These are phyloP conservation scores for Oegoconia quadripuncta DNA, from an alignment of 2,888 invertebrate species.

Conservation along the genomic window DNA sequence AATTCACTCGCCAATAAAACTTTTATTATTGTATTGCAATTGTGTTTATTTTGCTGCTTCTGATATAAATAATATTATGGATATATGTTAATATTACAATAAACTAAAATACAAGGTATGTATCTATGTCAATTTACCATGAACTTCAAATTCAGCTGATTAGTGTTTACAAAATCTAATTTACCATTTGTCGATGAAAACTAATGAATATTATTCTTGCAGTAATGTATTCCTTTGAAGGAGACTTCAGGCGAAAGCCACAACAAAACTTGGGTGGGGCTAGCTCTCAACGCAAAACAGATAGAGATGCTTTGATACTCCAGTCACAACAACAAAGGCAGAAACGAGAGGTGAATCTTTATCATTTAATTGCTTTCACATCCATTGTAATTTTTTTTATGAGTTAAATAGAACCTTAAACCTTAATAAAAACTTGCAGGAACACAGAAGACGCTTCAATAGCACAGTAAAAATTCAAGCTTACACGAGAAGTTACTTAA, in stretches of 20 bases:
- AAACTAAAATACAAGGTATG: conserved; percentile 4
- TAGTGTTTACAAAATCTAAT: conserved; percentile 46
- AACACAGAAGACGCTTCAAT: conserved; percentile 84
- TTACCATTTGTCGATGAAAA: not conserved
- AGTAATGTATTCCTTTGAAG: conserved; percentile 90
- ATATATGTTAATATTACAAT: conserved; percentile 1
- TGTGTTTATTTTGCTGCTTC: not conserved
- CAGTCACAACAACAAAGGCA: conserved; percentile 91
- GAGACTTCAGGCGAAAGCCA: conserved; percentile 91
- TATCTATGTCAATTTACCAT: not conserved
- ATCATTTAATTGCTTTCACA: not conserved
- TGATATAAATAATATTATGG: not conserved
- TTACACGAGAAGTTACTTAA: conserved; percentile 86
- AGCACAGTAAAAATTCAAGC: conserved; percentile 92
- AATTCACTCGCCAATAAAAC: too few species aligned
- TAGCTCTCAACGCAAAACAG: conserved; percentile 83
- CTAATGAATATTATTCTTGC: conserved; percentile 21
- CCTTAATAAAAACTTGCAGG: conserved; percentile 55
- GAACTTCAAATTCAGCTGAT: conserved; percentile 46
- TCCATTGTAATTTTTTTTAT: not conserved
- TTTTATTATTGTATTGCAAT: conserved; percentile 7
- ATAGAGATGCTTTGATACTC: conserved; percentile 84
- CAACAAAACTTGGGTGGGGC: conserved; percentile 94
- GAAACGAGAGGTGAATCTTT: conserved; percentile 86
- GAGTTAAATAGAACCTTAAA: too few species aligned